Conservation (phyloP, 1,140 invertebrate genomes). For the Calosoma granatense region DNA sequence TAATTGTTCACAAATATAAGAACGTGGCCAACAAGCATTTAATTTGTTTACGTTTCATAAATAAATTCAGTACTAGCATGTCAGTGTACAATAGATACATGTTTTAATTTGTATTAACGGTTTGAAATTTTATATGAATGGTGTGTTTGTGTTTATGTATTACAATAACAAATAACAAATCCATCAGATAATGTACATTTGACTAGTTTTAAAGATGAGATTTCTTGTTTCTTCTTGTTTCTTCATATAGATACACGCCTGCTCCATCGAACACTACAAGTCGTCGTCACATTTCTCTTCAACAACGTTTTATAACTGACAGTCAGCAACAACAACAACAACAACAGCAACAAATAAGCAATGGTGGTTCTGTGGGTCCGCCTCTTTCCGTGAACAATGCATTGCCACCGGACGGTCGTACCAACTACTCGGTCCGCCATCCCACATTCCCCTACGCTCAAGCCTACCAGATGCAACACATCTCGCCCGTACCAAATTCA, state of each 20-base stretch:
- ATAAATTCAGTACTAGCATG: too few relatives aligned
- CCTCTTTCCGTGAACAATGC: not conserved
- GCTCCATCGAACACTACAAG: not conserved
- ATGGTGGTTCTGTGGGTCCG: constrained; percentile 12
- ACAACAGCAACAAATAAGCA: constrained; percentile 12
- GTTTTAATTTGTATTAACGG: too few relatives aligned
- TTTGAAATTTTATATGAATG: too few relatives aligned
- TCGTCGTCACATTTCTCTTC: not conserved
- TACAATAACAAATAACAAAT: constrained; percentile 6
- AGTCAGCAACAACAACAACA: constrained; percentile 10
- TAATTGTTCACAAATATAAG: too few relatives aligned
- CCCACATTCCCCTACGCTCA: not conserved
- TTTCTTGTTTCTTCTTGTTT: not conserved
- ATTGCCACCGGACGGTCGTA: constrained; percentile 17
- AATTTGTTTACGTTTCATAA: too few relatives aligned
- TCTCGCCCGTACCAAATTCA: not conserved
- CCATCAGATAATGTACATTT: constrained; percentile 4
- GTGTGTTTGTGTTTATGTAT: too few relatives aligned
- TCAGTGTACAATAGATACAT: too few relatives aligned
- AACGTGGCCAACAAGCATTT: too few relatives aligned
- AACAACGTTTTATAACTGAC: not conserved
- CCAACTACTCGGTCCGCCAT: constrained; percentile 12
- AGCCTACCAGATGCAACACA: constrained; percentile 12
- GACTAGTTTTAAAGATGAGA: not conserved
- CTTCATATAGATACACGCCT: constrained; percentile 13